Evolutionary conservation across 2,113 vertebrate species (phyloP), one percentile per base, ranked within the genome.

Genomic region (Cynopterus brachyotis): DNA sequence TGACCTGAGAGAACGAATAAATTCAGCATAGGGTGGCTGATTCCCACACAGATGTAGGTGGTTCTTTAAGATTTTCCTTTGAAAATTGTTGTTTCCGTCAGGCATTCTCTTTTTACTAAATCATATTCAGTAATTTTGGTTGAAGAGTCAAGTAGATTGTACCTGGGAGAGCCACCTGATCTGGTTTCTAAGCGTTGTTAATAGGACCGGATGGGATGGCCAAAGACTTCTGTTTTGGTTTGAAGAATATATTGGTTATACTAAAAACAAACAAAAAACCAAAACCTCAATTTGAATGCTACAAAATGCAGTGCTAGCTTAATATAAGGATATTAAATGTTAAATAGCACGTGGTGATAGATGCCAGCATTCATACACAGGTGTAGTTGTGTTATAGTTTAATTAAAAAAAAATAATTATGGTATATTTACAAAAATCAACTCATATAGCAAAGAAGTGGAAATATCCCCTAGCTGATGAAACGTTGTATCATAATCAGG

Each of bases 31-130:
- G 45, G 45, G 20, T 60, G 73, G 59, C 37, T 42, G 37, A 40
- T 70, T 75, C 28, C 76, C 53, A 76, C 57, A 37, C 9, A 37
- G 40, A 37, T 92, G 50, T 22, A 78, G 37, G 30, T 70, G 79
- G n/a, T 66, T 86, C 80, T 85, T 75, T 26, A 70, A 67, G 15
- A 5, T 64, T 72, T 95, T 96, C 50, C 66, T 89, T 94, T 59
- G 50, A 13, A 69, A 72, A 22, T 64, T 70, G 11, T 80, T 90
- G 55, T 87, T 94, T 80, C 42, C 79, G 22, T 73, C 50, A 70
- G 3, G 24, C 66, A 19, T 53, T 55, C 24, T 37, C 22, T 81
- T 24, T 80, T 45, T 79, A 35, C n/a, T 69, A 40, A 81, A 24
- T 82, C 42, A 17, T 50, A 26, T 11, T 72, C 6, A 64, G 53